Evolutionary conservation across 2,113 vertebrate genomes (phyloP).

Genomic region (Sturnus vulgaris): DNA sequence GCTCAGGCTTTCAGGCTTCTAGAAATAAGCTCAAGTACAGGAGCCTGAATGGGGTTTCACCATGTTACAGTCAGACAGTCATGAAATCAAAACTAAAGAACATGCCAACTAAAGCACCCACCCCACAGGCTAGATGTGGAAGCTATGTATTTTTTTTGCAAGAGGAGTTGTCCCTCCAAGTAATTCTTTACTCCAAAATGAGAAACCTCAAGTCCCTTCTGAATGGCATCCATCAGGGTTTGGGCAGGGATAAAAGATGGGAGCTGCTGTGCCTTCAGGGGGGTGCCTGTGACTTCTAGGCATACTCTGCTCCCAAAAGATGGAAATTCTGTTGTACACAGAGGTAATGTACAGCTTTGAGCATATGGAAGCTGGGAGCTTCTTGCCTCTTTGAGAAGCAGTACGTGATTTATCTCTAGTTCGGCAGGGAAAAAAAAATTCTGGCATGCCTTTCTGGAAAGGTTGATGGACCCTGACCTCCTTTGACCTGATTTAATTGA

Average conservation of each 20-base stretch:
- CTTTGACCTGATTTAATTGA: conserved; percentile 6
- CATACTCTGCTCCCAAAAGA: background rate
- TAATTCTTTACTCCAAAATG: background rate
- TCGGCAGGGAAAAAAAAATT: background rate
- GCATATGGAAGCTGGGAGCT: background rate
- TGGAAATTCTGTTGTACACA: background rate
- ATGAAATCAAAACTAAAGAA: background rate
- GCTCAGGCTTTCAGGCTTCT: background rate
- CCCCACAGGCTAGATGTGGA: background rate
- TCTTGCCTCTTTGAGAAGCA: background rate
- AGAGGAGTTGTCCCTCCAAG: background rate
- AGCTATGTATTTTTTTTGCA: background rate
- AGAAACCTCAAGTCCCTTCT: background rate
- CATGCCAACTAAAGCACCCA: background rate
- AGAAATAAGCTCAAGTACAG: background rate
- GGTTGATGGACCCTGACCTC: conserved; percentile 1
- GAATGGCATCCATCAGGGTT: background rate
- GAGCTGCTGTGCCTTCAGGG: background rate
- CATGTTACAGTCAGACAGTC: background rate
- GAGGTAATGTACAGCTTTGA: background rate
- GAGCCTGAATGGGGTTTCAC: background rate
- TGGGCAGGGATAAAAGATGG: background rate
- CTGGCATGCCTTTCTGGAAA: background rate
- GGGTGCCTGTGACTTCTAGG: background rate
- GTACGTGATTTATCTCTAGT: background rate